These are phyloP conservation scores for Enteromius anoplus DNA, from an alignment of 2,797 vertebrate genomes.

Conservation along the genomic window DNA sequence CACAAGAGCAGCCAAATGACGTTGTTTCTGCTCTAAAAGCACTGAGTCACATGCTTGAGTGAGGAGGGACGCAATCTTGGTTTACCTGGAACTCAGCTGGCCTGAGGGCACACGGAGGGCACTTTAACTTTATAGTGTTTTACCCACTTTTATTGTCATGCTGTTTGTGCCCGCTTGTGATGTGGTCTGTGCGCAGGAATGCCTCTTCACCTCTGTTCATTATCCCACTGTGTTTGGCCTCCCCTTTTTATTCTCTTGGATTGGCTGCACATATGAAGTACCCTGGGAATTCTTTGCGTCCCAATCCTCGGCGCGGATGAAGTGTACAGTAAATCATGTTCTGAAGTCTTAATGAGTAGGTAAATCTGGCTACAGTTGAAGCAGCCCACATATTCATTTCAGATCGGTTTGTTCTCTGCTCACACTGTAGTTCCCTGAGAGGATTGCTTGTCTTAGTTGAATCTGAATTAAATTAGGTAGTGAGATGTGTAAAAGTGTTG, in stretches of 20 bases:
- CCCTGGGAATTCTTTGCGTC: slow-evolving; percentile 9
- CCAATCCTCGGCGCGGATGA: neutral
- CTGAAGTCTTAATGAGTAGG: slow-evolving; percentile 20
- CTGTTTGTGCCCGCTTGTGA: slow-evolving; percentile 61
- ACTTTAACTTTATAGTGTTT: slow-evolving; percentile 63
- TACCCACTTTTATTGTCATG: slow-evolving; percentile 57
- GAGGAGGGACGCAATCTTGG: neutral
- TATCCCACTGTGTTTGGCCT: slow-evolving; percentile 52
- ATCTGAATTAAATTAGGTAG: neutral
- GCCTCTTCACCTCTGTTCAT: slow-evolving; percentile 54
- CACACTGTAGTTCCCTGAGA: neutral
- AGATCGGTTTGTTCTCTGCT: neutral
- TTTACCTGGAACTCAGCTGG: slow-evolving; percentile 57
- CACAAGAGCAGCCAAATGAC: neutral
- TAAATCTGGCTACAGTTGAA: slow-evolving; percentile 15
- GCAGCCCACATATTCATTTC: slow-evolving; percentile 15
- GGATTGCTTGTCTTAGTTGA: neutral
- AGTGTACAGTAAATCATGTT: slow-evolving; percentile 17
- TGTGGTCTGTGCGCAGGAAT: slow-evolving; percentile 64
- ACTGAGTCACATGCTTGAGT: neutral
- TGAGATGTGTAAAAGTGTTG: neutral
- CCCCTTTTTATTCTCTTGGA: slow-evolving; percentile 58
- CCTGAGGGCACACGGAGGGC: slow-evolving; percentile 40
- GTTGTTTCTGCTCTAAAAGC: neutral
- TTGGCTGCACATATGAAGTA: slow-evolving; percentile 34